Conservation (phyloP, 2,888 invertebrate genomes). For the Protodeltote pygarga region DNA sequence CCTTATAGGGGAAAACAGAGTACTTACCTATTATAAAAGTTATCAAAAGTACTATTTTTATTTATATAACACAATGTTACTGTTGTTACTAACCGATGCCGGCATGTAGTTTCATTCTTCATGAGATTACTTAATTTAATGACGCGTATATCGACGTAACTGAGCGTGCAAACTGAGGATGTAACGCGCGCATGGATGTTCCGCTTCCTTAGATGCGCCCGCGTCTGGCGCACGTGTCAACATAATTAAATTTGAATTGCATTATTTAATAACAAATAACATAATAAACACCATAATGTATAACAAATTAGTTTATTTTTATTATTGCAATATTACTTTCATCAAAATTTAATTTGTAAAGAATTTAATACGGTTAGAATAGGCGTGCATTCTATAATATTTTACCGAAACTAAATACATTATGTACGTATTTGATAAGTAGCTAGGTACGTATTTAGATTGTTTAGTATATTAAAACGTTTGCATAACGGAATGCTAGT, state of each 20-base stretch:
- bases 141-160: slow-evolving; percentile 32
- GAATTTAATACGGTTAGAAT: slow-evolving; percentile 22
- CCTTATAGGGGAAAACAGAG: too few relatives aligned
- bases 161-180: slow-evolving; percentile 22
- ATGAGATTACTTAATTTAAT: slow-evolving; percentile 32
- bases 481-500: not conserved
- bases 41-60: too few relatives aligned
- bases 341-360: slow-evolving; percentile 41
- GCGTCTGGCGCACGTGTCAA: slow-evolving; percentile 55
- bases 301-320: too few relatives aligned
- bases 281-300: too few relatives aligned
- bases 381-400: slow-evolving; percentile 24
- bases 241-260: slow-evolving; percentile 20
- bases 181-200: slow-evolving; percentile 47
- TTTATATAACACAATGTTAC: too few relatives aligned
- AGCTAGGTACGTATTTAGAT: slow-evolving; percentile 19
- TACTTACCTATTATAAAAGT: too few relatives aligned
- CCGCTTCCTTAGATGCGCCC: slow-evolving; percentile 73
- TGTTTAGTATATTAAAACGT: not conserved
- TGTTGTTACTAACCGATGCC: too few relatives aligned
- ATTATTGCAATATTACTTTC: slow-evolving; percentile 31
- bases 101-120: too few relatives aligned
- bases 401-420: slow-evolving; percentile 30
- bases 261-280: slow-evolving; percentile 15
- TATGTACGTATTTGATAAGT: slow-evolving; percentile 30